phyloP scores from a whole-genome alignment of 23 tunicate genomes.

The Trididemnum nubilum region DNA sequence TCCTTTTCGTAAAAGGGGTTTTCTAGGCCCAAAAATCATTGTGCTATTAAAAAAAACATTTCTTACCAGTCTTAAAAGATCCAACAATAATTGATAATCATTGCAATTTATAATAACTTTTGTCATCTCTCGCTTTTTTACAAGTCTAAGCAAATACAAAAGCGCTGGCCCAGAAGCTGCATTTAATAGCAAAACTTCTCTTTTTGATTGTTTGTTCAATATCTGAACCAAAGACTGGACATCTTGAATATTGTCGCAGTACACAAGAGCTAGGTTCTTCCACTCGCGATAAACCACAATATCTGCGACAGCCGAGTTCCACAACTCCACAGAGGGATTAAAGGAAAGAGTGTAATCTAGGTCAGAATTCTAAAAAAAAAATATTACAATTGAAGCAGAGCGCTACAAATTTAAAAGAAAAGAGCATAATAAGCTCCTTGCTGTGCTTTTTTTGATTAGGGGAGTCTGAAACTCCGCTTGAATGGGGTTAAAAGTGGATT shows the following conservation, averaged over 20 bases:
- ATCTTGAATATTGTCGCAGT: constrained; percentile 11
- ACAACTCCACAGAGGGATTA: constrained; percentile 10
- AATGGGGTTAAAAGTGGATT: no score
- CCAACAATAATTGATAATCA: constrained; percentile 6
- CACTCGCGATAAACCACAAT: constrained; percentile 18
- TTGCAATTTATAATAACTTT: constrained; percentile 26
- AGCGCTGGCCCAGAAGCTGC: neutral
- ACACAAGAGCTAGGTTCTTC: constrained; percentile 44
- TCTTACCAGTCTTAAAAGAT: constrained; percentile 29
- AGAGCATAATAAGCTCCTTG: no score
- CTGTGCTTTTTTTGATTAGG: no score
- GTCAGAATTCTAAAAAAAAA: constrained; percentile 2
- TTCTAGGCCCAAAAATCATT: no score
- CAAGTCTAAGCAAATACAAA: neutral
- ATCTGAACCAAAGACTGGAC: neutral
- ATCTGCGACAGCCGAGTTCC: constrained; percentile 38
- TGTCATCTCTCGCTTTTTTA: neutral
- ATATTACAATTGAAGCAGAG: no score
- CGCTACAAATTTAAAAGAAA: no score
- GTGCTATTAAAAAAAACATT: no score
- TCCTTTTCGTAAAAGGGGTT: no score
- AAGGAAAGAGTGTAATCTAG: constrained; percentile 30
- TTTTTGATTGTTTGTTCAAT: neutral
- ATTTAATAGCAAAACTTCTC: neutral
- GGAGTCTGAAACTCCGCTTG: no score